phyloP scores from a whole-genome alignment of 37 sponge, comb jelly and placozoan species.

The Oopsacas minuta region DNA sequence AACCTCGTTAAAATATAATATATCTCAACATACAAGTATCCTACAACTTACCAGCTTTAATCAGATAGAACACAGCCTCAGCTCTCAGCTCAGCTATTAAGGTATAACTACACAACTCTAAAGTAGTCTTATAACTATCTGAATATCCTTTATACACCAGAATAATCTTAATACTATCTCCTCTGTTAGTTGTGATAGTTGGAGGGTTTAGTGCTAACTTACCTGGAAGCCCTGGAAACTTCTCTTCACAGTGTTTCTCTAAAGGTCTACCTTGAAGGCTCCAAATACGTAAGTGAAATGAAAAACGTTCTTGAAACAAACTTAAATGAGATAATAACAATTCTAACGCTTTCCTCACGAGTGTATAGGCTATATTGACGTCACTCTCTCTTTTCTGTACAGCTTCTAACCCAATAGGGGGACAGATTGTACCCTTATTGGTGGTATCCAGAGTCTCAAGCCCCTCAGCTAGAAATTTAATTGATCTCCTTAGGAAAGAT shows the following conservation, averaged over 20 bases:
- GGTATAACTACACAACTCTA: neutral
- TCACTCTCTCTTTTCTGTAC: neutral
- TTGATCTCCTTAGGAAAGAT: neutral
- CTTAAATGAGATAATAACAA: neutral
- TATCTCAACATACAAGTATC: no score
- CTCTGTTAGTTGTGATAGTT: neutral
- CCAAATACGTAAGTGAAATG: neutral
- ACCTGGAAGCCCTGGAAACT: neutral
- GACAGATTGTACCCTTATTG: neutral
- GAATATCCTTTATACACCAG: neutral
- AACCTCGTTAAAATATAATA: no score
- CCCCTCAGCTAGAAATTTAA: constrained; percentile 15
- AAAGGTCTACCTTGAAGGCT: neutral
- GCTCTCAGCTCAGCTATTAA: constrained; percentile 1
- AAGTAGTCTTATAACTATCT: neutral
- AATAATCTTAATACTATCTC: neutral
- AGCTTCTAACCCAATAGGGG: neutral
- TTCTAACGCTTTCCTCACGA: neutral
- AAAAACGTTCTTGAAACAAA: constrained; percentile 11
- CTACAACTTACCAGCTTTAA: neutral
- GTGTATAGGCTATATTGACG: neutral
- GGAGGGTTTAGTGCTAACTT: neutral
- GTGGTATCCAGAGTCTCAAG: neutral
- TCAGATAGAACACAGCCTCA: neutral
- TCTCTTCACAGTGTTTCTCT: constrained; percentile 1